Conservation (phyloP, 2,888 invertebrate genomes). For the Uloborus plumipes region DNA sequence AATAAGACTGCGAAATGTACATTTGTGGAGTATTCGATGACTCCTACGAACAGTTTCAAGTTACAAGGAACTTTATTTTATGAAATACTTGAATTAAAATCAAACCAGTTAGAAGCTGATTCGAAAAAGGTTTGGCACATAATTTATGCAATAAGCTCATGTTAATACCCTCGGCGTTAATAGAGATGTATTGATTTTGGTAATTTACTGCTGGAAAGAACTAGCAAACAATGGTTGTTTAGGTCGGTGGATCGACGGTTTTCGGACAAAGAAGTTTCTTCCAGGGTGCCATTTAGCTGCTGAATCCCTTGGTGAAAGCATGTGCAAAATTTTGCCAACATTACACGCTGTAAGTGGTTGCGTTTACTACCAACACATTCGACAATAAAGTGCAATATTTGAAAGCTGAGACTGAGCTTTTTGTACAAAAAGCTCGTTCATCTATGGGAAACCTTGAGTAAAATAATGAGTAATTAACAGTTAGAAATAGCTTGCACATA, state of each 20-base stretch:
- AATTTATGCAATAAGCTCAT: not conserved
- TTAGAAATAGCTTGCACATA: no score
- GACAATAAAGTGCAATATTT: not conserved
- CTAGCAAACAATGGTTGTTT: not conserved
- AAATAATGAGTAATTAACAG: not conserved
- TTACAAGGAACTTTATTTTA: not conserved
- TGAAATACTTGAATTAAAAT: not conserved
- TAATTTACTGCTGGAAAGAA: not conserved
- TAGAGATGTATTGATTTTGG: not conserved
- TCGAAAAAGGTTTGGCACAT: not conserved
- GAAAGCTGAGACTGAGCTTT: not conserved
- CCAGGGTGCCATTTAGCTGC: slow-evolving; percentile 4
- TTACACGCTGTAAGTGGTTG: not conserved
- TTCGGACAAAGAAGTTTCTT: not conserved
- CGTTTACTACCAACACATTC: not conserved
- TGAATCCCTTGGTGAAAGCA: not conserved
- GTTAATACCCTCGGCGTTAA: no score
- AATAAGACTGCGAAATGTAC: no score
- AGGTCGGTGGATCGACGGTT: not conserved
- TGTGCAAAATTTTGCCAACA: not conserved
- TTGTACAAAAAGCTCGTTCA: not conserved
- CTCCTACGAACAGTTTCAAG: no score
- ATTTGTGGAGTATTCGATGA: no score
- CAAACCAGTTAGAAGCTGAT: not conserved
- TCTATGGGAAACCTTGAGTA: not conserved